These are phyloP conservation scores for Oreocharis arfaki DNA, from an alignment of 2,113 vertebrate species.

Conservation along the genomic window DNA sequence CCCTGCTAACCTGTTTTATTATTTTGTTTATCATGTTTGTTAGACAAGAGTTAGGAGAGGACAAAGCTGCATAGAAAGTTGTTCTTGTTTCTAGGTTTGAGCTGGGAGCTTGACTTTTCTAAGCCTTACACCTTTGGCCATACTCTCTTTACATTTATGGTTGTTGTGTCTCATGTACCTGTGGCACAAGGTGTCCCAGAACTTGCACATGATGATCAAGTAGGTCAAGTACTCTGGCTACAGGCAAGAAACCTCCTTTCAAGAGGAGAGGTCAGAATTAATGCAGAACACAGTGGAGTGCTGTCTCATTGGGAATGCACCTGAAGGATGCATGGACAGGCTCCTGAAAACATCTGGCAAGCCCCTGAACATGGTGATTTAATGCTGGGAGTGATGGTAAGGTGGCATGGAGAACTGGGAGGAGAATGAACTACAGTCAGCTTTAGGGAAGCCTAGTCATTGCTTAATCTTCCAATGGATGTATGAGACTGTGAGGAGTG, in stretches of 20 bases:
- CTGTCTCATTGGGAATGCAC: not conserved
- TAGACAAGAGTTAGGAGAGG: not conserved
- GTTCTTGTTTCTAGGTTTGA: not conserved
- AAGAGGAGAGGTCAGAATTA: not conserved
- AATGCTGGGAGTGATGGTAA: not conserved
- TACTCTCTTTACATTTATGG: not conserved
- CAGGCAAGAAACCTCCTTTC: not conserved
- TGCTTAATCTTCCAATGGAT: not conserved
- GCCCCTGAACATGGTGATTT: rapidly evolving
- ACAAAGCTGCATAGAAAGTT: not conserved
- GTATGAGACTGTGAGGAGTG: not conserved
- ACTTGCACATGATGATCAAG: rapidly evolving
- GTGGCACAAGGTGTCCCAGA: not conserved
- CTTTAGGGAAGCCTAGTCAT: not conserved
- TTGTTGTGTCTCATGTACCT: not conserved
- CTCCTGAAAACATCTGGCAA: not conserved
- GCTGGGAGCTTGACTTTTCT: not conserved
- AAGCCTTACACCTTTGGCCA: not conserved
- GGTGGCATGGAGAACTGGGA: not conserved
- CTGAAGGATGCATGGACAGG: not conserved
- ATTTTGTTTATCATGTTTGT: not conserved
- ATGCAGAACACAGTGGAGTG: not conserved
- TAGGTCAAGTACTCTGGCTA: not conserved
- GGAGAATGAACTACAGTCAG: not conserved
- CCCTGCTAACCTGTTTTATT: not conserved